Evolutionary conservation across 2,797 vertebrate genomes (phyloP), one percentile per base, ranked within the genome.

Genomic region (Pachyuromys duprasi): DNA sequence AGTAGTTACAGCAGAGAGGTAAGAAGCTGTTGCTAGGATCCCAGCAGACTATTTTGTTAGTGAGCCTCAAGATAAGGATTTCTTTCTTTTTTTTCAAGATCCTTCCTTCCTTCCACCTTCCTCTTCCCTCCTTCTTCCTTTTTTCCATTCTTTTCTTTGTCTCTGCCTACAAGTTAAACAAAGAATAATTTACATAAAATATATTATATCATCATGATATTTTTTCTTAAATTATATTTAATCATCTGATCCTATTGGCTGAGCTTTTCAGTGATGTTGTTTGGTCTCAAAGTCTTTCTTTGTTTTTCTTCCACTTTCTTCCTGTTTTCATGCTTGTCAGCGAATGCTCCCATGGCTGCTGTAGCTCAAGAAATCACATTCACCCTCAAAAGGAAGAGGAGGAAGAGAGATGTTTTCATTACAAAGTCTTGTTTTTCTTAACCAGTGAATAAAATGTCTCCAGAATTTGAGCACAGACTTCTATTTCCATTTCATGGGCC

Each of bases 351-450:
- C 79, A 80, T 17, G 45, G 65, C 42, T 76, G 39, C 49, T 39
- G 0, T 28, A 2, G 33, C 70, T 36, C 55, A 4, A 17, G 7
- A 24, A 33, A 31, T 89, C 36, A 45, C 13, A 2, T 78, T 53
- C 45, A 24, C 60, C 70, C 49, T 89, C 84, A 65, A 91, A 79
- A 81, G 9, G 72, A 81, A 7, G 72, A 75, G 33, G 28, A 78
- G 28, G 31, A 78, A 18, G 53, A 90, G 28, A 55, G 20, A 86
- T 42, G 33, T 84, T 89, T 87, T 53, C 36, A 79, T 65, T 65
- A 39, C 14, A 39, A 36, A 74, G 63, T 20, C 28, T 83, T 74
- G 9, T 63, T 94, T 55, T 90, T 94, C 86, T 67, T 95, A 76
- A 76, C 65, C 17, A 9, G 24, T 93, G n/a, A 93, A 86, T 36